Base-by-base conservation (phyloP, 2,113 vertebrate genomes). In the Phyllostomus discolor region DNA sequence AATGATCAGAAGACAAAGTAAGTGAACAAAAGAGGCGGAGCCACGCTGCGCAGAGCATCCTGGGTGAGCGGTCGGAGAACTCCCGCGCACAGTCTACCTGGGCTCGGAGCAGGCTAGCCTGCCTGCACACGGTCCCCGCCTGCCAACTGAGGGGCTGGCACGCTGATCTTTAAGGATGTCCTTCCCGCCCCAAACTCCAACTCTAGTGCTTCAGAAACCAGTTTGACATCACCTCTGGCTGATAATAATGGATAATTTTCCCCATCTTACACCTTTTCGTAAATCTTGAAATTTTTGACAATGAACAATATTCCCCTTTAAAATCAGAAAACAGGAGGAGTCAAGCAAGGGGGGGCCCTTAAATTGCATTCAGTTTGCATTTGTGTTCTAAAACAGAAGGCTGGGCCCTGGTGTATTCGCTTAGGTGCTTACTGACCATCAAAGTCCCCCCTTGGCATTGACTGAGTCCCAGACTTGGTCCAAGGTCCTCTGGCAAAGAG, bases 241-340 rank as follows among this genome's bases (percentile, higher is more conserved):
- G 8, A 0, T 73, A 46, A 59, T 76, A 73, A 46, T 24, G 38
- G 69, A 24, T 57, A 43, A 38, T 19, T 41, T 43, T 43, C 38
- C 17, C 10, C 16, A 0, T 62, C 41, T 90, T 43, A 24, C 8
- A 67, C 4, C 33, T 86, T 91, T 50, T 22, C 38, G 7, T 43
- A 17, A 54, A 31, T 69, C 85, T 70, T 92, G 38, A 88, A 50
- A 46, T 81, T 81, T 85, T 92, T 20, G 1, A 88, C 19, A 50
- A 31, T 81, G 50, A 73, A 9, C 1, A 41, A 28, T 33, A 72
- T 31, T 85, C 26, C 26, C 46, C 33, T 59, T 57, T 66, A 52
- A 62, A 92, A 72, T 67, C 14, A 78, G 70, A 78, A 92, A 88
- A 35, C 10, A 79, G 10, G 6, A 76, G 59, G 4, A 76, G 35